These are phyloP conservation scores for Platycheirus rosarum DNA, from an alignment of 2,888 invertebrate species.

Conservation along the genomic window DNA sequence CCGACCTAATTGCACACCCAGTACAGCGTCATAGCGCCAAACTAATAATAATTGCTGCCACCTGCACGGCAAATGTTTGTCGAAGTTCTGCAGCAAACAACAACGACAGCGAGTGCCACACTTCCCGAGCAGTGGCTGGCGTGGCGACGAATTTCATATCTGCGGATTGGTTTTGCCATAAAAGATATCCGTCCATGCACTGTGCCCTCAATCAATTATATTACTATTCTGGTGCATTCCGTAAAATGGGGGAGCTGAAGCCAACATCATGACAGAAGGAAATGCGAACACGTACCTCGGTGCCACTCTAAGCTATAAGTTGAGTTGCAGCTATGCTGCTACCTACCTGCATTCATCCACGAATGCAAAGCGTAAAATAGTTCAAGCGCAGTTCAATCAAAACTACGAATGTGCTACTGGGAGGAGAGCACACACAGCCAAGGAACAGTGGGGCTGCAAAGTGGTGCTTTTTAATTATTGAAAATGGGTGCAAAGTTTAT, in stretches of 20 bases:
- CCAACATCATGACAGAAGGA: slow-evolving; percentile 32
- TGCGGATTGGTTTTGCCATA: slow-evolving; percentile 28
- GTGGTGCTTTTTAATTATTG: neutral
- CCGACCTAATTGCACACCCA: slow-evolving; percentile 71
- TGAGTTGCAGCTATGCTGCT: neutral
- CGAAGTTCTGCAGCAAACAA: slow-evolving; percentile 32
- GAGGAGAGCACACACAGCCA: neutral
- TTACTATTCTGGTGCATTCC: slow-evolving; percentile 65
- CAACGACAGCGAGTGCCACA: slow-evolving; percentile 57
- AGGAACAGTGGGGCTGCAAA: slow-evolving; percentile 5
- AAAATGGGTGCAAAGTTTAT: too few relatives aligned
- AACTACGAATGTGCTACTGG: slow-evolving; percentile 25
- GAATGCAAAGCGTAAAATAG: slow-evolving; percentile 37
- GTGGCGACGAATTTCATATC: slow-evolving; percentile 37
- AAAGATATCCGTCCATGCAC: slow-evolving; percentile 48
- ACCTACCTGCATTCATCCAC: slow-evolving; percentile 39
- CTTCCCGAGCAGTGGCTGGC: too few relatives aligned
- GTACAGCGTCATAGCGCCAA: slow-evolving; percentile 54
- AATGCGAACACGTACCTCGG: slow-evolving; percentile 52
- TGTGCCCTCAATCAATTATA: slow-evolving; percentile 66
- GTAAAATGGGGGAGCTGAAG: slow-evolving; percentile 47
- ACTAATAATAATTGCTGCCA: slow-evolving; percentile 64
- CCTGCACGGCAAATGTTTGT: slow-evolving; percentile 60
- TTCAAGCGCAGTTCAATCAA: slow-evolving; percentile 60
- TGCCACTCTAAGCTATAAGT: neutral